Conservation (phyloP, 1,140 invertebrate genomes). For the Bombus impatiens region DNA sequence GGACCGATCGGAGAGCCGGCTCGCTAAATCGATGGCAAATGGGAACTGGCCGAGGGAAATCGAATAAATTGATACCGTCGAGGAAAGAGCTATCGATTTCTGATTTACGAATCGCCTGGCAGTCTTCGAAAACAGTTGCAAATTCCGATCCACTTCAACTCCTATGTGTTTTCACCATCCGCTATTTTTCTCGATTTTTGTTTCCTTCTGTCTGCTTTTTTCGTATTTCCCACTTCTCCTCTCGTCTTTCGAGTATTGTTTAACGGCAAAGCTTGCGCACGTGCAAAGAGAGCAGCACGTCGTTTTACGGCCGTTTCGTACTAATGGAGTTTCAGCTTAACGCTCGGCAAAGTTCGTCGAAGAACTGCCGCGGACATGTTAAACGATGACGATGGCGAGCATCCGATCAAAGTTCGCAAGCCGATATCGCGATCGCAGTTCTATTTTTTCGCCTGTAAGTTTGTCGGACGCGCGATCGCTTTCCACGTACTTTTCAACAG, state of each 20-base stretch:
- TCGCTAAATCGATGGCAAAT: background rate
- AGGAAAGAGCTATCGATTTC: constrained; percentile 2
- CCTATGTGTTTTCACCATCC: background rate
- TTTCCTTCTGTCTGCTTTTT: background rate
- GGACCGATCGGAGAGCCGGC: background rate
- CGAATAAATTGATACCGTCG: background rate
- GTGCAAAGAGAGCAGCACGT: constrained; percentile 27
- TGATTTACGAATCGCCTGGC: background rate
- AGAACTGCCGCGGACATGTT: no score
- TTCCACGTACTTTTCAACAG: background rate
- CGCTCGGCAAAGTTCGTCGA: no score
- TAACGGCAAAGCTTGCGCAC: constrained; percentile 18
- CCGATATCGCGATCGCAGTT: background rate
- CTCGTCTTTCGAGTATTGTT: constrained; percentile 39
- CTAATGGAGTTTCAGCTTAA: no score
- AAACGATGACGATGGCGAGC: constrained; percentile 1
- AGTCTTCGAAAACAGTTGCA: background rate
- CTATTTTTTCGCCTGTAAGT: background rate
- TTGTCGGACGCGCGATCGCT: background rate
- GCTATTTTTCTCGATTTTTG: background rate
- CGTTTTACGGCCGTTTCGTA: no score
- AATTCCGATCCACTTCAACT: background rate
- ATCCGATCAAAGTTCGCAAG: constrained; percentile 1
- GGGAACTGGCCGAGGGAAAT: background rate
- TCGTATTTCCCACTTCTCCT: constrained; percentile 9